A percentile compares a stretch with the other conserved stretches of the same genome.
These are phyloP conservation scores for Silurus asotus DNA, from an alignment of 2,113 vertebrate genomes.

Conservation along the genomic window DNA sequence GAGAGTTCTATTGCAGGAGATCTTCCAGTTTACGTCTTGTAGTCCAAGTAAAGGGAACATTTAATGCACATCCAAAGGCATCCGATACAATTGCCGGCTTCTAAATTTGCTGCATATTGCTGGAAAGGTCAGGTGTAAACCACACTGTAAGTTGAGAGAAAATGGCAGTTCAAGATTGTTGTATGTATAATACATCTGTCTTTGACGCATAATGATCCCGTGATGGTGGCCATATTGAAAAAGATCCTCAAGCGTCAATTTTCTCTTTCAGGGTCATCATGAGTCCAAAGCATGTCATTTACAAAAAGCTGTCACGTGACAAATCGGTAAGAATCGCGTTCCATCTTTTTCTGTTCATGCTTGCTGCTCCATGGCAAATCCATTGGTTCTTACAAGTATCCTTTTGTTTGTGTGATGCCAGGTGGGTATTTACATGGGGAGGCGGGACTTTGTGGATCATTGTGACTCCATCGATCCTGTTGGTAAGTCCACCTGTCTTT, in stretches of 20 bases:
- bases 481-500: constrained; percentile 74
- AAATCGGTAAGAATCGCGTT: constrained; percentile 81
- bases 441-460: constrained; percentile 88
- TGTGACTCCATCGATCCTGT: constrained; percentile 82
- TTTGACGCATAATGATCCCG: not conserved
- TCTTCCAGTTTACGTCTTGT: too few species aligned
- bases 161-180: not conserved
- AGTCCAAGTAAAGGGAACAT: too few species aligned
- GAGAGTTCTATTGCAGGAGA: too few species aligned
- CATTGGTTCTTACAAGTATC: not conserved
- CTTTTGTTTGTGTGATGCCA: constrained; percentile 56
- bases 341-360: not conserved
- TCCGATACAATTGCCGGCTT: too few species aligned
- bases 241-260: not conserved
- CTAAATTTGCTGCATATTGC: too few species aligned
- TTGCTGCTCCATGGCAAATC: too few species aligned
- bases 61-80: too few species aligned
- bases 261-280: constrained; percentile 54
- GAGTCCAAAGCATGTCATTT: constrained; percentile 77
- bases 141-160: not conserved
- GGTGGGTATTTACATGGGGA: constrained; percentile 88
- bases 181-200: not conserved
- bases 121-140: too few species aligned
- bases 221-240: not conserved
- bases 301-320: constrained; percentile 85